These are phyloP conservation scores for Dipodomys stephensi DNA, from an alignment of 2,113 vertebrate species.

Conservation along the genomic window DNA sequence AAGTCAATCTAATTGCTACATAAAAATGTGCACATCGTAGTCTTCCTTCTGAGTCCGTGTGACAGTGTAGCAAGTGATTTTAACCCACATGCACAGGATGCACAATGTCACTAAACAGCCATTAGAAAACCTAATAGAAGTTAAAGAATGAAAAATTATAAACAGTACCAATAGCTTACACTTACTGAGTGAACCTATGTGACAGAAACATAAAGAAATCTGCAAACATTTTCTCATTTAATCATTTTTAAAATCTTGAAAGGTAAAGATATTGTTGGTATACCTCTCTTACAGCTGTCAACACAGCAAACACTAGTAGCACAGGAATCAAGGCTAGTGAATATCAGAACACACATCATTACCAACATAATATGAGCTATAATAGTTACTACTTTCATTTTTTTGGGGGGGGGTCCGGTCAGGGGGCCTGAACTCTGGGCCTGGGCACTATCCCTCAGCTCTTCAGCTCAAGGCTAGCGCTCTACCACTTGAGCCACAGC, in stretches of 20 bases:
- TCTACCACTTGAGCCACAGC: no score
- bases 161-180: constrained; percentile 4
- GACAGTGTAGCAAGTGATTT: constrained; percentile 31
- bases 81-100: background rate
- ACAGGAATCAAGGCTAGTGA: background rate
- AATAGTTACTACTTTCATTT: constrained; percentile 9
- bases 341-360: background rate
- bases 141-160: constrained; percentile 45
- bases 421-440: no score
- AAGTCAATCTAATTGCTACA: constrained; percentile 42
- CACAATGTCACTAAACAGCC: background rate
- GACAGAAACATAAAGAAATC: background rate
- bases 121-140: constrained; percentile 15
- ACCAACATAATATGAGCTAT: background rate
- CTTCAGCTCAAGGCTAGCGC: no score
- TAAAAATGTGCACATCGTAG: constrained; percentile 27
- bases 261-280: background rate
- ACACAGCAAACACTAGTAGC: background rate
- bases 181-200: constrained; percentile 32
- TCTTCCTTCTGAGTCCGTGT: constrained; percentile 22
- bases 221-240: constrained; percentile 17
- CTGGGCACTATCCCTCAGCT: no score
- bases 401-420: no score
- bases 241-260: background rate
- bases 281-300: constrained; percentile 22